Evolutionary conservation across 1,140 invertebrate genomes (phyloP).

Genomic region (Pachypsylla venusta): DNA sequence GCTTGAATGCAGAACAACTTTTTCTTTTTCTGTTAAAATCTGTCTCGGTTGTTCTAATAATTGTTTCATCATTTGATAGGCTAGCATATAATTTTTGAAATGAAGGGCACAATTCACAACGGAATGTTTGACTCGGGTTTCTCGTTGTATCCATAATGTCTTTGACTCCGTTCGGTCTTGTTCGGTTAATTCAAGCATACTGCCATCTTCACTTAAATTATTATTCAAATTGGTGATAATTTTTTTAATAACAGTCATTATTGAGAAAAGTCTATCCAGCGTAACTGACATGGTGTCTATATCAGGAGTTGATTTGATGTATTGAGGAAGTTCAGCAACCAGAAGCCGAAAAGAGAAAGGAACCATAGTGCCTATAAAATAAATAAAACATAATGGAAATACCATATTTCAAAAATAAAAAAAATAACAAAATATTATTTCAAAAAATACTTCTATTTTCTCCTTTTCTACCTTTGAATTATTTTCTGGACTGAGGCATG

Average conservation of each 20-base stretch:
- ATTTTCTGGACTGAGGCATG: too few species aligned
- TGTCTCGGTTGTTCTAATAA: neutral
- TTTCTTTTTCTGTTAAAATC: neutral
- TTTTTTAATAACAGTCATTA: constrained; percentile 54
- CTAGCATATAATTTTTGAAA: neutral
- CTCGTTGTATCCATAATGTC: constrained; percentile 58
- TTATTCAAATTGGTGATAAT: constrained; percentile 49
- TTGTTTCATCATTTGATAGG: neutral
- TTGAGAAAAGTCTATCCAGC: constrained; percentile 57
- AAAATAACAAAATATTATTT: too few species aligned
- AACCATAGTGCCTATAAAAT: constrained; percentile 69
- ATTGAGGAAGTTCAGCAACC: constrained; percentile 69
- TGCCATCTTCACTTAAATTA: constrained; percentile 53
- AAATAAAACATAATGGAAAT: too few species aligned
- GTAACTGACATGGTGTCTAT: constrained; percentile 29
- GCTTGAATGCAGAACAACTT: neutral
- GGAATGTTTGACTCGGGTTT: constrained; percentile 62
- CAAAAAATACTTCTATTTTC: too few species aligned
- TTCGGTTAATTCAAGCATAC: constrained; percentile 34
- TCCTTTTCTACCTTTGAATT: too few species aligned
- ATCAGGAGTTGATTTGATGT: constrained; percentile 55
- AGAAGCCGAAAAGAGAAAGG: constrained; percentile 76
- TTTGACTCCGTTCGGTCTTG: constrained; percentile 45
- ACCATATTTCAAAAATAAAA: too few species aligned
- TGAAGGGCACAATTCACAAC: constrained; percentile 66